Conservation (phyloP, 2,888 invertebrate genomes). For the Ennomos fuscantarius region DNA sequence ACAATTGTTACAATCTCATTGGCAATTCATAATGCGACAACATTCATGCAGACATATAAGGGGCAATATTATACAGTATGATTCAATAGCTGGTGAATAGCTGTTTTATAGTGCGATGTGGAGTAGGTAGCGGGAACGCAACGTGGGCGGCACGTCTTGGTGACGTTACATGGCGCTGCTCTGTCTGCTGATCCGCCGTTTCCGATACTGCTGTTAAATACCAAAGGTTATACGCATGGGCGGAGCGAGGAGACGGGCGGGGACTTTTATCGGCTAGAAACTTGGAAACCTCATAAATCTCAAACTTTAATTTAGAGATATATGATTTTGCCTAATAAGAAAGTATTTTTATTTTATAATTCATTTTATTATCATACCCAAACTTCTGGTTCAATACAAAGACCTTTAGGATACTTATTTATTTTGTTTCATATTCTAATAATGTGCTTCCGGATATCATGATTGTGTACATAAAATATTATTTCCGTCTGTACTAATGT, state of each 20-base stretch:
- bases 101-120: slow-evolving; percentile 44
- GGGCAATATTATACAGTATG: slow-evolving; percentile 50
- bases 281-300: slow-evolving; percentile 1
- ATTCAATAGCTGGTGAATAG: slow-evolving; percentile 45
- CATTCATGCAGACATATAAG: slow-evolving; percentile 53
- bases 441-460: too few relatives aligned
- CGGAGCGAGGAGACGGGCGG: slow-evolving; percentile 9
- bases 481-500: too few relatives aligned
- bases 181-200: slow-evolving; percentile 21
- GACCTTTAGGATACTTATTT: too few relatives aligned
- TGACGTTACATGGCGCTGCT: slow-evolving; percentile 33
- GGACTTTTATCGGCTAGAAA: neutral
- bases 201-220: slow-evolving; percentile 21
- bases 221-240: slow-evolving; percentile 27
- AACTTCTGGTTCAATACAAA: too few relatives aligned
- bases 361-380: too few relatives aligned
- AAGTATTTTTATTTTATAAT: too few relatives aligned
- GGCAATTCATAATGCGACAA: slow-evolving; percentile 58
- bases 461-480: too few relatives aligned
- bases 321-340: neutral
- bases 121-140: slow-evolving; percentile 29
- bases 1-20: slow-evolving; percentile 58
- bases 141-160: slow-evolving; percentile 37
- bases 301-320: neutral
- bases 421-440: too few relatives aligned